Conservation (phyloP, 2,797 vertebrate genomes). For the Myotis myotis region DNA sequence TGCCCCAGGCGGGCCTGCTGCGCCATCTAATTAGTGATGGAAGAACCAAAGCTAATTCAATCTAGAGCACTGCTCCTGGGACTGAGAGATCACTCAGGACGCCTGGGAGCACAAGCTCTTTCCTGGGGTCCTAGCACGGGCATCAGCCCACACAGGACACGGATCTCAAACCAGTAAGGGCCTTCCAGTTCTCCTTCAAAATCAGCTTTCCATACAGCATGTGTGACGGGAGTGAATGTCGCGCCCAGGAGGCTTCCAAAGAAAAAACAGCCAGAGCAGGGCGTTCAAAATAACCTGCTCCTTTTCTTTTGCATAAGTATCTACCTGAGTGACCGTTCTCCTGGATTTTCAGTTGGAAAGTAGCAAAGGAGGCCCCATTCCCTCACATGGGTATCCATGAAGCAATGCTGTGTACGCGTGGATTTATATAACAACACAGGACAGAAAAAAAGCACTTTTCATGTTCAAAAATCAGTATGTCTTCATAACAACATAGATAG, state of each 20-base stretch:
- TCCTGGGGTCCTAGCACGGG: not conserved
- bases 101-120: not conserved
- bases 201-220: not conserved
- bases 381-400: not conserved
- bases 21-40: slow-evolving; percentile 66
- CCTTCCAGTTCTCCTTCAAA: not conserved
- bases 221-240: not conserved
- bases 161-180: not conserved
- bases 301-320: not conserved
- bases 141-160: not conserved
- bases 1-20: slow-evolving; percentile 59
- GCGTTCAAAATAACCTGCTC: not conserved
- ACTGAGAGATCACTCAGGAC: slow-evolving; percentile 40
- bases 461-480: not conserved
- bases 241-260: not conserved
- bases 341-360: not conserved
- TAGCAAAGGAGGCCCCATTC: not conserved
- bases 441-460: not conserved
- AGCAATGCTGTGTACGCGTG: not conserved
- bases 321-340: not conserved
- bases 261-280: not conserved
- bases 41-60: slow-evolving; percentile 69
- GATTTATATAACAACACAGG: not conserved
- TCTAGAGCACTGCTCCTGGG: slow-evolving; percentile 9
- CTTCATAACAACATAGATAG: not conserved